Evolutionary conservation across 2,797 vertebrate species (phyloP).

Genomic region (Melanotaenia maccullochi): DNA sequence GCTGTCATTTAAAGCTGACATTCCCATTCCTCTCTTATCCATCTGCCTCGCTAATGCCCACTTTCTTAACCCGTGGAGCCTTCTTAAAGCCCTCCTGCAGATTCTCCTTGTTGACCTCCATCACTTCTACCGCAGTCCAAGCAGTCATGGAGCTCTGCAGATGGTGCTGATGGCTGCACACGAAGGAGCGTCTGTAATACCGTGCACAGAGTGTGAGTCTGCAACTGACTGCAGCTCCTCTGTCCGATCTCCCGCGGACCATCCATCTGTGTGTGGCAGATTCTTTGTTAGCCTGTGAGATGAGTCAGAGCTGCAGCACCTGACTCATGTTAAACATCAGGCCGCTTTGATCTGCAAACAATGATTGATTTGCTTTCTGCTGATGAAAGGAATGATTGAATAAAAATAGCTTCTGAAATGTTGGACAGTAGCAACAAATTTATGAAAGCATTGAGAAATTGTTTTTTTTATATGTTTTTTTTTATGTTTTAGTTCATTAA

Average conservation of each 20-base stretch:
- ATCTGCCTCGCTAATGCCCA: conserved; percentile 35
- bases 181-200: conserved; percentile 25
- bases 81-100: conserved; percentile 24
- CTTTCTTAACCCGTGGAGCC: conserved; percentile 53
- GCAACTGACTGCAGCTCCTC: conserved; percentile 37
- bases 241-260: conserved; percentile 71
- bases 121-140: conserved; percentile 28
- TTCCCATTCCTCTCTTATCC: conserved; percentile 37
- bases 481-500: too few relatives aligned
- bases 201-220: conserved; percentile 31
- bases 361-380: neutral
- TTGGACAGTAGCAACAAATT: too few relatives aligned
- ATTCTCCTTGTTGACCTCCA: conserved; percentile 55
- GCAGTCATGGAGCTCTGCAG: conserved; percentile 66
- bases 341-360: conserved; percentile 10
- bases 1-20: conserved; percentile 69
- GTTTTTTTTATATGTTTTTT: too few relatives aligned
- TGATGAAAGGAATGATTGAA: neutral
- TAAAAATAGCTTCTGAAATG: neutral
- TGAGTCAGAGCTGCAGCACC: neutral
- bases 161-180: conserved; percentile 40
- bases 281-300: conserved; percentile 4
- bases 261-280: conserved; percentile 67
- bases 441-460: neutral
- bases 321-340: conserved; percentile 5